Conservation (phyloP, 1,140 invertebrate species). For the Apis mellifera region Amel_HAv3.1 CM009941.2:11142001-11142500, state of each 20-base stretch:
- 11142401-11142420: not conserved
- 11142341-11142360: not conserved
- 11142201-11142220: not conserved
- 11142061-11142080: not conserved
- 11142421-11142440: slow-evolving; percentile 4
- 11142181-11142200: not conserved
- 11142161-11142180: not conserved
- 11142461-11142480: not conserved
- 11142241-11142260: not conserved
- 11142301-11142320: not conserved
- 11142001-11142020: not conserved
- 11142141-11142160: too few relatives aligned
- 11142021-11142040: not conserved
- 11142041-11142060: not conserved
- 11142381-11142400: too few relatives aligned
- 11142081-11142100: not conserved
- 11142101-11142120: not conserved
- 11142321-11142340: not conserved
- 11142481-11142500: not conserved
- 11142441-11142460: not conserved
- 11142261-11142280: not conserved
- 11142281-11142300: slow-evolving; percentile 3
- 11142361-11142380: too few relatives aligned
- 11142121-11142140: not conserved
- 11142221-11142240: slow-evolving; percentile 1